Base-by-base conservation (phyloP, 2,888 invertebrate species). In the Noctua janthe region DNA sequence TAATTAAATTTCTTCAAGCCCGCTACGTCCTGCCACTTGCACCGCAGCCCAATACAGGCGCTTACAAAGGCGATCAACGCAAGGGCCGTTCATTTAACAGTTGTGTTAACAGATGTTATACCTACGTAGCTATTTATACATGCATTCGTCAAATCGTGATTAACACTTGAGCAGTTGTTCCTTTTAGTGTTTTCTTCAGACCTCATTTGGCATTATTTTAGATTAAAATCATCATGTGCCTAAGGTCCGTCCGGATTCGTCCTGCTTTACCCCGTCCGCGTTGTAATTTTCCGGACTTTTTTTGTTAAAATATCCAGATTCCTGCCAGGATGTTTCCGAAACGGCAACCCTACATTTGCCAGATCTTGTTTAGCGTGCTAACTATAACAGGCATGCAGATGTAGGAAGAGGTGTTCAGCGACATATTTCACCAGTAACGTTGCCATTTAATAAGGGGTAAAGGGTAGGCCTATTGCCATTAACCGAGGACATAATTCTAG, bases 21-120 rank as follows among this genome's bases (percentile, higher is more conserved):
- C 76, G 83, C 78, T 75, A 20, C 17, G 10, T 72, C 66, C 13
- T 13, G 11, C 15, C 13, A 1, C 56, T 83, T 78, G 69, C 15
- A 73, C 76, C 84, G 73, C 74, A 69, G 47, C 1, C 7, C 72
- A 66, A 49, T 29, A 23, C 71, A 47, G 59, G 83, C 83, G 74
- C 86, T 86, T 78, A 87, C 67, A 86, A 88, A 89, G 72, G 83
- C 83, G 86, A 80, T 75, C 78, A 75, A 54, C 81, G 49, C 80
- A 84, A 87, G 89, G 86, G 87, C 86, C 88, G 83, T 73, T 83
- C 76, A 85, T 84, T 83, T 83, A 75, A 76, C 82, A 81, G 86
- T 82, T 72, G 82, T 82, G 74, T 69, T 71, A 83, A 84, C 87
- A 87, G 81, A 86, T 84, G 87, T 59, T 81, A 78, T 75, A 77